A percentile compares a stretch with the other conserved stretches of the same genome.
Evolutionary conservation across 2,113 vertebrate genomes (phyloP).

Genomic region (Austrofundulus limnaeus): DNA sequence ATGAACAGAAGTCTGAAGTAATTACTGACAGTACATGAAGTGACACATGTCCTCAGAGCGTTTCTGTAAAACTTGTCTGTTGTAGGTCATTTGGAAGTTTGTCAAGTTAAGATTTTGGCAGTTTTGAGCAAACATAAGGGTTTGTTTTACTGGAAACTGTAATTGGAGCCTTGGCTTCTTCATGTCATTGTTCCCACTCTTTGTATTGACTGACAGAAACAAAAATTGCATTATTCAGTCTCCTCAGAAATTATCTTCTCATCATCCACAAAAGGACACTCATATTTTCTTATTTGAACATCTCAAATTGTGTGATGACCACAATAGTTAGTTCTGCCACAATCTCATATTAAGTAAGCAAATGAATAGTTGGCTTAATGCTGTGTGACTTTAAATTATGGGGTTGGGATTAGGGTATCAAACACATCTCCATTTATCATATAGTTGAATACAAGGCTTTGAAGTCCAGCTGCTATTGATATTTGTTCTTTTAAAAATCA

Average conservation of each 20-base stretch:
- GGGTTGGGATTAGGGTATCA: constrained; percentile 56
- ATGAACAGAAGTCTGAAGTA: constrained; percentile 34
- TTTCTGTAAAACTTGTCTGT: constrained; percentile 39
- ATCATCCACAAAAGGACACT: constrained; percentile 48
- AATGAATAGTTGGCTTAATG: constrained; percentile 40
- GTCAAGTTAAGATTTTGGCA: constrained; percentile 49
- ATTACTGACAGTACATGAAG: constrained; percentile 43
- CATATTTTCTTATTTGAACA: constrained; percentile 29
- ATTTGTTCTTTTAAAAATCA: neutral
- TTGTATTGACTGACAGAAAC: constrained; percentile 54
- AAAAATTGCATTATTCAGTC: constrained; percentile 30
- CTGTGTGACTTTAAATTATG: constrained; percentile 43
- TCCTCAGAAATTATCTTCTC: constrained; percentile 34
- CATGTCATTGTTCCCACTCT: constrained; percentile 53
- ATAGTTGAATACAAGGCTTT: constrained; percentile 37
- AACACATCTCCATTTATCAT: constrained; percentile 31
- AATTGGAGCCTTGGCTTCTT: constrained; percentile 36
- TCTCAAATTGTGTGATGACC: constrained; percentile 54
- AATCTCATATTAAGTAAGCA: constrained; percentile 42
- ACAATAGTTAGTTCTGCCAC: constrained; percentile 30
- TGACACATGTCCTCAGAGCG: constrained; percentile 40
- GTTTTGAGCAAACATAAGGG: constrained; percentile 36
- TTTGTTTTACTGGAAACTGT: constrained; percentile 48
- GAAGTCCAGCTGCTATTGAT: neutral
- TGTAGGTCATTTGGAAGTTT: constrained; percentile 45